Conservation (phyloP, 2,797 vertebrate genomes). For the Trachops cirrhosus region DNA sequence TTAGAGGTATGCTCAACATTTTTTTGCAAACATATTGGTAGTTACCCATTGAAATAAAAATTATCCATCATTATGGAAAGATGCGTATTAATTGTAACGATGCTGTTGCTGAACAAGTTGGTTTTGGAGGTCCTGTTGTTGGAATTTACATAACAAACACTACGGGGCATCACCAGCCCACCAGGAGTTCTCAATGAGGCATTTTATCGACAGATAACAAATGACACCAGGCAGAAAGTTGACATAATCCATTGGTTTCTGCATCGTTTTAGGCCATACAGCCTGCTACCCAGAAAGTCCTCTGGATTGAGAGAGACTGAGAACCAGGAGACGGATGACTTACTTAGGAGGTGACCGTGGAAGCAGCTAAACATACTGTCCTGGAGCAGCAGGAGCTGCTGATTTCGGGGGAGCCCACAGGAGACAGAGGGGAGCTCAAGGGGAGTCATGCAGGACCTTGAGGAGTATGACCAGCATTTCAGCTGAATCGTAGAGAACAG, state of each 20-base stretch:
- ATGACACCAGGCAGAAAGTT: neutral
- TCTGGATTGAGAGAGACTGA: neutral
- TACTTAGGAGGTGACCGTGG: neutral
- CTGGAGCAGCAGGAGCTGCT: neutral
- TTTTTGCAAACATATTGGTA: neutral
- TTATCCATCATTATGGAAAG: neutral
- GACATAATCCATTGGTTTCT: neutral
- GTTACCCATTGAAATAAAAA: neutral
- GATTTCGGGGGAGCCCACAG: rapidly evolving
- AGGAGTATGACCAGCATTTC: no score
- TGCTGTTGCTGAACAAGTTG: neutral
- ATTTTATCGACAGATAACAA: neutral
- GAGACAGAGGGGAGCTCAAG: neutral
- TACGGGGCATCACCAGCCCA: neutral
- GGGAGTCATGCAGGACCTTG: rapidly evolving
- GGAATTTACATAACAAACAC: neutral
- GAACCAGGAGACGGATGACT: neutral
- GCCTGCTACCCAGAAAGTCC: neutral
- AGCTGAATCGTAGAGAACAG: neutral
- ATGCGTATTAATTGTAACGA: neutral
- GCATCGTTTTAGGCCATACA: neutral
- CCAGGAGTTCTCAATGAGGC: neutral
- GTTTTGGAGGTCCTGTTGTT: neutral
- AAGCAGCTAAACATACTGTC: neutral
- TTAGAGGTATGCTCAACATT: neutral